A percentile compares a stretch with the other conserved stretches of the same genome.
These are phyloP conservation scores for Apocheima hispidaria DNA, from an alignment of 2,888 invertebrate genomes.

Conservation along the genomic window DNA sequence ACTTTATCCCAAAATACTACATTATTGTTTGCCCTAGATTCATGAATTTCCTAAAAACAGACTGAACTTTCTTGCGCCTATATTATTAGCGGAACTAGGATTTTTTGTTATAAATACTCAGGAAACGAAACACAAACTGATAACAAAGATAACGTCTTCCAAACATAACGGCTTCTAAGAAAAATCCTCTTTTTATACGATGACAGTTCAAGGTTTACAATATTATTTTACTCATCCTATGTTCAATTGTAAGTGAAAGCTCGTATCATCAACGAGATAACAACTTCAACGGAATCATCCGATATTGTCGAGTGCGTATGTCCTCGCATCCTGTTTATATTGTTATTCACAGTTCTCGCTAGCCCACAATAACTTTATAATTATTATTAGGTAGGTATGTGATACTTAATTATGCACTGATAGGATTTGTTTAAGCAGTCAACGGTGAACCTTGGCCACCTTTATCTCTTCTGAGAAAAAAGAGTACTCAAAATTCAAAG, in stretches of 20 bases:
- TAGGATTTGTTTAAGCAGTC: neutral
- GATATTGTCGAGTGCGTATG: slow-evolving; percentile 25
- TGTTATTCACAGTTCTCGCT: slow-evolving; percentile 36
- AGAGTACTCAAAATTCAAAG: slow-evolving; percentile 1
- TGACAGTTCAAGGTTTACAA: neutral
- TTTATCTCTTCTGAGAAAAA: slow-evolving; percentile 18
- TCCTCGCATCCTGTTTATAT: slow-evolving; percentile 41
- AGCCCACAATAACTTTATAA: slow-evolving; percentile 20
- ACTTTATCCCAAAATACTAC: no score
- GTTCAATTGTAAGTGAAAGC: slow-evolving; percentile 9
- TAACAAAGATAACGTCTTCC: no score
- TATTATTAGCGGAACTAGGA: no score
- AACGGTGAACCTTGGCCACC: slow-evolving; percentile 7
- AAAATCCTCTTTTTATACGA: neutral
- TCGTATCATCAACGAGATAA: slow-evolving; percentile 34
- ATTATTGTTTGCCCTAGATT: no score
- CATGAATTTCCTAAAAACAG: no score
- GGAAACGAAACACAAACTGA: no score
- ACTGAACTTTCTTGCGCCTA: no score
- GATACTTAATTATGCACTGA: slow-evolving; percentile 10
- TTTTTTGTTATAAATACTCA: neutral
- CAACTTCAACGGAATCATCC: slow-evolving; percentile 28
- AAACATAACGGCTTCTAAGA: no score
- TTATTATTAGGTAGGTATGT: no score
- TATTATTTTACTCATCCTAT: neutral